Conservation (phyloP, 2,888 invertebrate genomes). For the Digitonthophagus gazella region DNA sequence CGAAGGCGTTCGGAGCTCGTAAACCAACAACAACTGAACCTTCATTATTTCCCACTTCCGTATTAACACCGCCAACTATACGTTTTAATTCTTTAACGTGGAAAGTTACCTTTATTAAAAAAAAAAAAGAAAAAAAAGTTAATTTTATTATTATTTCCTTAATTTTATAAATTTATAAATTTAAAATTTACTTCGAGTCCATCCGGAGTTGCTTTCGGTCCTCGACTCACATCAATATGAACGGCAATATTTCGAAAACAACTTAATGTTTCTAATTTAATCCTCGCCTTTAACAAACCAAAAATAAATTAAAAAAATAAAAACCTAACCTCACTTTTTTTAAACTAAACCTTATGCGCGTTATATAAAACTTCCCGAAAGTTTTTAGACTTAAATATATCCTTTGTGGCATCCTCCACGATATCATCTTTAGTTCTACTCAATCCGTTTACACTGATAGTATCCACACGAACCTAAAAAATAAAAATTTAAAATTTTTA, state of each 20-base stretch:
- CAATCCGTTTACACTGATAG: slow-evolving; percentile 82
- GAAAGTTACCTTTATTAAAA: slow-evolving; percentile 77
- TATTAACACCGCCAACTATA: slow-evolving; percentile 82
- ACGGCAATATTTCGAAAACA: slow-evolving; percentile 86
- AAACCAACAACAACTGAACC: slow-evolving; percentile 77
- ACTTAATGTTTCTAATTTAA: slow-evolving; percentile 77
- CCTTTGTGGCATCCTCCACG: slow-evolving; percentile 72
- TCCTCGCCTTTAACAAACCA: slow-evolving; percentile 71
- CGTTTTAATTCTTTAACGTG: slow-evolving; percentile 79
- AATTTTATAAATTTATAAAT: neutral
- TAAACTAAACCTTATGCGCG: slow-evolving; percentile 58
- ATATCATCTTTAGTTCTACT: slow-evolving; percentile 87
- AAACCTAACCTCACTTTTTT: slow-evolving; percentile 1
- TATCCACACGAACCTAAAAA: slow-evolving; percentile 76
- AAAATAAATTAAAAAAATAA: slow-evolving; percentile 36
- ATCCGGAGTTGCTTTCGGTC: slow-evolving; percentile 71
- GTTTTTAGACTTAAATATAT: slow-evolving; percentile 79
- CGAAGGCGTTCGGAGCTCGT: slow-evolving; percentile 79
- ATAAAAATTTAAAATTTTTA: slow-evolving; percentile 22
- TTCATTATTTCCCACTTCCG: slow-evolving; percentile 88
- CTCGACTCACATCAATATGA: slow-evolving; percentile 83
- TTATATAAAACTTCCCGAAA: slow-evolving; percentile 80
- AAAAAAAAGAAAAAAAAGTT: neutral
- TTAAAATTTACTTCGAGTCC: slow-evolving; percentile 69
- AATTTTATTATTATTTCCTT: slow-evolving; percentile 26